Evolutionary conservation across 2,113 vertebrate genomes (phyloP), one percentile per base, ranked within the genome.

Genomic region (Ranitomeya imitator): DNA sequence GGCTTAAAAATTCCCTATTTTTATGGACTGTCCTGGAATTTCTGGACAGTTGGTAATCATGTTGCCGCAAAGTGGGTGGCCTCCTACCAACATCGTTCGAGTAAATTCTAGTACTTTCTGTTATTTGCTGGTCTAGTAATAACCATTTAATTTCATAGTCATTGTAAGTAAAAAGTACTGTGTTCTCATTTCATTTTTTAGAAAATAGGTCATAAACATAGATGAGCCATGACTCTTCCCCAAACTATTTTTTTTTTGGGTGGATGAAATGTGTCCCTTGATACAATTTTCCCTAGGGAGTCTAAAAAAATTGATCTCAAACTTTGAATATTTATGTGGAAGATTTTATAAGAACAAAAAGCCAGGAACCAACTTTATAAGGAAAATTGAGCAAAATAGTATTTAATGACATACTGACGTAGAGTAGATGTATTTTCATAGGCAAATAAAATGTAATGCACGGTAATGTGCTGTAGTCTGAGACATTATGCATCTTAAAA

Each of bases 201-300:
- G 37, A 45, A 45, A 45, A 45, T 5, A 2, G 37, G 37, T 45
- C 37, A 45, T 45, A 45, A 45, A 45, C 37, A 45, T 45, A 45
- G 37, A 45, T 45, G 80, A 87, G 31, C 16, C 76, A 80, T 87
- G 69, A 69, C 61, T 31, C 77, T 80, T 87, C 80, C 51, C 7
- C 76, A 79, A 87, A 45, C 18, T 71, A 57, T 80, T 80, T n/a
- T 14, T 52, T 16, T 51, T 80, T 80, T 59, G 21, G 19, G 77
- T 45, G 57, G 61, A 57, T 77, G 85, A 87, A 80, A 19, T 87
- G 59, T 10, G 59, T 87, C 76, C 85, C 85, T 80, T 77, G 65
- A 79, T 26, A 23, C 10, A 10, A 71, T 71, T 9, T 26, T 71
- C 11, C 4, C 67, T 71, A 71, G 23, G 23, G n/a, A 26, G 67